phyloP scores from a whole-genome alignment of 2,797 vertebrate species.

The Micrastur ruficollis region DNA sequence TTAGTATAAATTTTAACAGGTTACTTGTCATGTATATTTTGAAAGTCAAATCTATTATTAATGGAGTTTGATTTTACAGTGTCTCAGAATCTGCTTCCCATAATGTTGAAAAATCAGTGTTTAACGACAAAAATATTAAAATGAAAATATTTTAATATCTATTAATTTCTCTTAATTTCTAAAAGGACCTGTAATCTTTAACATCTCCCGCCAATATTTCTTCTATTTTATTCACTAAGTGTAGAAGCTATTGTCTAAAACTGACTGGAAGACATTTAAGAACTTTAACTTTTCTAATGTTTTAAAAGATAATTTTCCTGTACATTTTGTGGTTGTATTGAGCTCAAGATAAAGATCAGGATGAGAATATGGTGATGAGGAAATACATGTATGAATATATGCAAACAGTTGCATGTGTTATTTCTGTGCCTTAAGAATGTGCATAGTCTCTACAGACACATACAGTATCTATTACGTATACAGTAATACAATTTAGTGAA shows the following conservation, averaged over 20 bases:
- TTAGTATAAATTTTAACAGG: not conserved
- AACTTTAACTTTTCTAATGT: not conserved
- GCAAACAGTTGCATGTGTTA: not conserved
- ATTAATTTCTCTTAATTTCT: not conserved
- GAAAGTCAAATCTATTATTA: not conserved
- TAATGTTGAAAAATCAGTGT: not conserved
- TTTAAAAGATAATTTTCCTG: not conserved
- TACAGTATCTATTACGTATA: no score
- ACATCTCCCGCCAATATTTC: accelerated
- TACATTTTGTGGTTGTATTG: not conserved
- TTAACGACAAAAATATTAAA: not conserved
- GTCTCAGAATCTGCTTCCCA: not conserved
- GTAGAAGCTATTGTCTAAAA: not conserved
- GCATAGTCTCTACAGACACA: not conserved
- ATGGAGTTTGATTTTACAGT: not conserved
- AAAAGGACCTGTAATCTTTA: not conserved
- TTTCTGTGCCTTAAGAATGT: not conserved
- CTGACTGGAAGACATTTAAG: accelerated
- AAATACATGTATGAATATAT: not conserved
- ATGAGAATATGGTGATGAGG: not conserved
- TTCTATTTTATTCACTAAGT: not conserved
- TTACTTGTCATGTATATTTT: not conserved
- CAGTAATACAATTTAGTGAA: not conserved
- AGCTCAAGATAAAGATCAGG: not conserved
- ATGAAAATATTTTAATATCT: not conserved